Evolutionary conservation across 2,113 vertebrate genomes (phyloP).

Genomic region (Orthochromis indermauri): DNA sequence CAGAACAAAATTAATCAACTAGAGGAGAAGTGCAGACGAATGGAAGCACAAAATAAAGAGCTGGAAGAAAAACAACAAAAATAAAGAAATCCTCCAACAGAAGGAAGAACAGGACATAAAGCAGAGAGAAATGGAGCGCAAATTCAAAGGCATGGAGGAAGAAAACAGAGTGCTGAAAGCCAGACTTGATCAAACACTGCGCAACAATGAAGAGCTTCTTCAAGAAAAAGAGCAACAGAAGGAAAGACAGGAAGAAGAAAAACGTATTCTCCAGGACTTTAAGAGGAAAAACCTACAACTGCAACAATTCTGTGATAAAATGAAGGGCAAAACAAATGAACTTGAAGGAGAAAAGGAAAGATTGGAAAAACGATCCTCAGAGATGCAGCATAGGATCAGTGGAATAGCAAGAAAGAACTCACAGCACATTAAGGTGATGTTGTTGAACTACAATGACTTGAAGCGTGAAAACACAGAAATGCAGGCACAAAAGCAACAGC

Average conservation of each 20-base stretch:
- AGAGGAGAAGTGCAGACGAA: accelerated
- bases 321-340: not conserved
- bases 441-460: not conserved
- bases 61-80: not conserved
- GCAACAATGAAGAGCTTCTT: not conserved
- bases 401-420: not conserved
- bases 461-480: not conserved
- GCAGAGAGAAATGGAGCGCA: not conserved
- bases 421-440: not conserved
- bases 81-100: not conserved
- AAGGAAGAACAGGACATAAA: not conserved
- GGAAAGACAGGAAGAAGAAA: not conserved
- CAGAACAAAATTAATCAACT: not conserved
- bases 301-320: not conserved
- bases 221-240: not conserved
- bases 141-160: not conserved
- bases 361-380: not conserved
- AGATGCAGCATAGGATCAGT: not conserved
- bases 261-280: not conserved
- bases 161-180: not conserved
- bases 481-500: not conserved
- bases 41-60: not conserved
- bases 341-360: not conserved
- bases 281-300: not conserved
- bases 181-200: not conserved